These are phyloP conservation scores for Neoitamus cyanurus DNA, from an alignment of 2,888 invertebrate genomes.

Conservation along the genomic window DNA sequence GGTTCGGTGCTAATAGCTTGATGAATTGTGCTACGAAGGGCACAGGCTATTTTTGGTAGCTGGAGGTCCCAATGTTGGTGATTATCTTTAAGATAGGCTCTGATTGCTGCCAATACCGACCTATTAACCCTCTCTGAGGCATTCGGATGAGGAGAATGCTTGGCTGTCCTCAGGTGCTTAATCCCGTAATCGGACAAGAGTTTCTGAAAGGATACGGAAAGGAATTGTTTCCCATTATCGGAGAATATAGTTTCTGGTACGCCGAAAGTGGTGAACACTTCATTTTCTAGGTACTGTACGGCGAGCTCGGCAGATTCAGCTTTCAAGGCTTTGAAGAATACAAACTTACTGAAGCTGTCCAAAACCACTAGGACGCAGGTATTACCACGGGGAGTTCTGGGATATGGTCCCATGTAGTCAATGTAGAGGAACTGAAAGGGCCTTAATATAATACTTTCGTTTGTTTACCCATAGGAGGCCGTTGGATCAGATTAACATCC, in stretches of 20 bases:
- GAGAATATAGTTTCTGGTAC: constrained; percentile 35
- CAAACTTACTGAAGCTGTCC: too few relatives aligned
- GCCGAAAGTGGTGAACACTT: background rate
- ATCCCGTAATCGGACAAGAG: background rate
- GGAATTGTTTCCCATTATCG: constrained; percentile 42
- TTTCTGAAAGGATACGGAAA: background rate
- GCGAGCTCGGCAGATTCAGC: too few relatives aligned
- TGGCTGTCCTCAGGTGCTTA: background rate
- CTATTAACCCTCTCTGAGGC: background rate
- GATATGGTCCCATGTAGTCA: too few relatives aligned
- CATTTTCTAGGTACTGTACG: too few relatives aligned
- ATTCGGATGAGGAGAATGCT: background rate
- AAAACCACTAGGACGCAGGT: too few relatives aligned
- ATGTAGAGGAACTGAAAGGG: too few relatives aligned
- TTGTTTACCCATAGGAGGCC: too few relatives aligned
- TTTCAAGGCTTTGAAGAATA: too few relatives aligned
- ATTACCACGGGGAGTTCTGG: too few relatives aligned
- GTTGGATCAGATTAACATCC: too few relatives aligned
- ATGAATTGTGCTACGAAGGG: background rate
- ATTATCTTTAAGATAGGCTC: background rate
- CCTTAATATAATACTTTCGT: too few relatives aligned
- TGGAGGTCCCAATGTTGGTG: background rate
- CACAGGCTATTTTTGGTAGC: background rate
- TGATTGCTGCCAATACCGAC: background rate
- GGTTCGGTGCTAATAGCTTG: background rate